Conservation (phyloP, 1,140 invertebrate genomes). For the Drosophila arizonae region DNA sequence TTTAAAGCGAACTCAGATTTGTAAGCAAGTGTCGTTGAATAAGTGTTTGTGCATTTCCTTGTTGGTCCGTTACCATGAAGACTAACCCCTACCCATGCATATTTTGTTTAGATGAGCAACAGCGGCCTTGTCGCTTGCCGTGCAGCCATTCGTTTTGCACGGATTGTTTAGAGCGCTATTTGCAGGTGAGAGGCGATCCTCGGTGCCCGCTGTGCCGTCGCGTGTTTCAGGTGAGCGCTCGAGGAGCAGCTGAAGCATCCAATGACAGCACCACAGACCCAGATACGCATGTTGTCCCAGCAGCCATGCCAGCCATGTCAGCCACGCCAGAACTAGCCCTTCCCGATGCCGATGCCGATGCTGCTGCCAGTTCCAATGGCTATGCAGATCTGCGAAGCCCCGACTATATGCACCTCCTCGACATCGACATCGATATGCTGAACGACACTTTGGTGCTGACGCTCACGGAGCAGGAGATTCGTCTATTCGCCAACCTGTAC, state of each 20-base stretch:
- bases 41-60: conserved; percentile 5
- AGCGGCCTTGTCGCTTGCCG: conserved; percentile 35
- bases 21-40: conserved; percentile 4
- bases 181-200: conserved; percentile 43
- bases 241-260: conserved; percentile 18
- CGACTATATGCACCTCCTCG: conserved; percentile 12
- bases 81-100: conserved; percentile 49
- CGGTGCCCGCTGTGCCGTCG: conserved; percentile 59
- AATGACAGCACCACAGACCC: conserved; percentile 35
- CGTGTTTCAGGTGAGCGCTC: conserved; percentile 43
- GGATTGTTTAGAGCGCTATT: conserved; percentile 49
- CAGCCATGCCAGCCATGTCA: neutral
- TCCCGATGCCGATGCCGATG: neutral
- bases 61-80: conserved; percentile 41
- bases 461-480: conserved; percentile 60
- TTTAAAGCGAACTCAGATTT: neutral
- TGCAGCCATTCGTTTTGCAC: conserved; percentile 64
- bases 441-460: conserved; percentile 55
- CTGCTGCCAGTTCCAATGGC: neutral
- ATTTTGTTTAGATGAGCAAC: conserved; percentile 69
- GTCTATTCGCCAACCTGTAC: conserved; percentile 51
- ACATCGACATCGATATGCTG: conserved; percentile 25
- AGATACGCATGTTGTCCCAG: conserved; percentile 35
- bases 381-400: neutral
- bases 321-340: neutral